Percentiles rank a stretch among this genome's conserved stretches.
phyloP scores from a whole-genome alignment of 2,888 invertebrate genomes.

The Deilephila porcellus region DNA sequence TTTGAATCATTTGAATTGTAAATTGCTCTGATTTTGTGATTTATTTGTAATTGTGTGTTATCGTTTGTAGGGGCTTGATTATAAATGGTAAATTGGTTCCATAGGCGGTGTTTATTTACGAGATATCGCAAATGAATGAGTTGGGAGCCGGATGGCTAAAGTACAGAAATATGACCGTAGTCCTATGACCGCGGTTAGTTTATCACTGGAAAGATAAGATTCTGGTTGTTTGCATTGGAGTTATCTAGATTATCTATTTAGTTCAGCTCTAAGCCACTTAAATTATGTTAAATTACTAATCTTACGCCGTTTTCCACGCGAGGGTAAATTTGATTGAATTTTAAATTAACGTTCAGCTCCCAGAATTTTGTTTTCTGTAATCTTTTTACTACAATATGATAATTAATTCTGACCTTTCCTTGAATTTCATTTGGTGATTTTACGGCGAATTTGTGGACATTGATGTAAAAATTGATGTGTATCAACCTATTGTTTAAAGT shows the following conservation, averaged over 20 bases:
- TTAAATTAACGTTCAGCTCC: no score
- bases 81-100: neutral
- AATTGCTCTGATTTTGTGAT: constrained; percentile 18
- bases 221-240: neutral
- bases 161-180: neutral
- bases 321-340: no score
- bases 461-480: no score
- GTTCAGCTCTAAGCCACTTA: neutral
- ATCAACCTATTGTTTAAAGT: neutral
- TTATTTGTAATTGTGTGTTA: neutral
- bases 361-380: no score
- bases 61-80: neutral
- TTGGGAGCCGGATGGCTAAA: constrained; percentile 19
- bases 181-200: neutral
- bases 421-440: no score
- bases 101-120: constrained; percentile 1
- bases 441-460: no score
- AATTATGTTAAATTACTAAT: neutral
- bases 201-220: constrained; percentile 9
- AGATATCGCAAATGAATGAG: constrained; percentile 4
- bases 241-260: constrained; percentile 1
- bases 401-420: no score
- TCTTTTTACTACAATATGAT: no score
- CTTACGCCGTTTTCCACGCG: neutral
- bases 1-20: constrained; percentile 28